phyloP scores from a whole-genome alignment of 2,113 vertebrate species.

The Cynopterus brachyotis region DNA sequence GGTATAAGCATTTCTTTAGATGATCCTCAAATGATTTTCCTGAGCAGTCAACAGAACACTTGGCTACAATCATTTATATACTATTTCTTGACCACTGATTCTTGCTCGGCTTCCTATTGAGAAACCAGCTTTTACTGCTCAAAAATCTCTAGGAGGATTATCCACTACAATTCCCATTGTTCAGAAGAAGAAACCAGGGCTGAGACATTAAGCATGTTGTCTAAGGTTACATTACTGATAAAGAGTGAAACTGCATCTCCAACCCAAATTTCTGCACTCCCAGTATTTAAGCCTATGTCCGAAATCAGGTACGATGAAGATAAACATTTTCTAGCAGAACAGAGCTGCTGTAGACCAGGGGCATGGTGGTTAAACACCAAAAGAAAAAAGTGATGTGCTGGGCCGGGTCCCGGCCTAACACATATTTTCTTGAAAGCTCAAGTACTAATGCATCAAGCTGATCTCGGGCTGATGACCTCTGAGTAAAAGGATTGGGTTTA shows the following conservation, averaged over 20 bases:
- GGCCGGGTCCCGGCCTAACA: not conserved
- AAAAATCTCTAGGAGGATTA: not conserved
- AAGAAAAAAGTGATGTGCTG: not conserved
- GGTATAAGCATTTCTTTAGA: not conserved
- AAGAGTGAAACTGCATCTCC: not conserved
- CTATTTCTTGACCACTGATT: not conserved
- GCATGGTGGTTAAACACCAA: not conserved
- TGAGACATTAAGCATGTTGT: not conserved
- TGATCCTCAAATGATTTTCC: not conserved
- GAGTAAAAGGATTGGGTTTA: not conserved
- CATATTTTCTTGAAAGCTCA: not conserved
- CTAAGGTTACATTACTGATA: not conserved
- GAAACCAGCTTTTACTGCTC: not conserved
- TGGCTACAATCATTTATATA: not conserved
- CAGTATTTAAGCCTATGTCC: slow-evolving; percentile 49
- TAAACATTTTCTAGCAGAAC: not conserved
- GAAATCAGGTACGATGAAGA: not conserved
- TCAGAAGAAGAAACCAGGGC: not conserved
- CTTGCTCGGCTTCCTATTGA: not conserved
- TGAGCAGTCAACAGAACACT: not conserved
- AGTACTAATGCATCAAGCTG: not conserved
- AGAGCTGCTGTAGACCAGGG: not conserved
- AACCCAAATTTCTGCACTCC: not conserved
- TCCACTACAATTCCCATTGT: not conserved
- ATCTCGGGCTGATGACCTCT: not conserved